A percentile compares a stretch with the other conserved stretches of the same genome.
Conservation (phyloP, 1,140 invertebrate species). For the Ridgeia piscesae region DNA sequence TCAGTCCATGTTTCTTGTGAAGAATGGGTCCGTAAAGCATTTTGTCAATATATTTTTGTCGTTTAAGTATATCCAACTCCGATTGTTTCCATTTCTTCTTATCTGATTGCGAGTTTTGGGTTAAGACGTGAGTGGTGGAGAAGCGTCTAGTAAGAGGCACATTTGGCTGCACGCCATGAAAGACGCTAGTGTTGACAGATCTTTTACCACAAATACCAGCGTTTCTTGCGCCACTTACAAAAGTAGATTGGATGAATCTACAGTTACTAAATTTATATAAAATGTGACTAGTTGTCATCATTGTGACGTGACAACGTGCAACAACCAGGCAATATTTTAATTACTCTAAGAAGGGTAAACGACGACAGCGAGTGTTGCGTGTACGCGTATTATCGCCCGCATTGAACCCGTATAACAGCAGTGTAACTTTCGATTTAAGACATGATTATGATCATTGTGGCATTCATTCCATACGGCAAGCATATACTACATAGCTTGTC, state of each 20-base stretch:
- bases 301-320: not conserved
- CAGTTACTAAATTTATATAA: not conserved
- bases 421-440: not conserved
- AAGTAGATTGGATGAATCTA: not conserved
- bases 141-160: not conserved
- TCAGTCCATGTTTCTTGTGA: not conserved
- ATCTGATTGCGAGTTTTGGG: not conserved
- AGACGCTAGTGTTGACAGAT: not conserved
- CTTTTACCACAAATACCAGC: not conserved
- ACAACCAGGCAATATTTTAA: not conserved
- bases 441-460: not conserved
- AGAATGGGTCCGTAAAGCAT: not conserved
- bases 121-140: not conserved
- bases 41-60: not conserved
- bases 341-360: not conserved
- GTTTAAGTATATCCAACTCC: not conserved
- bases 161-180: not conserved
- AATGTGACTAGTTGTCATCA: not conserved
- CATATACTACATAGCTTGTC: not conserved
- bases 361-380: not conserved
- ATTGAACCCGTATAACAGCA: not conserved
- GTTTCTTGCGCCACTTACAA: not conserved
- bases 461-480: not conserved
- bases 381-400: not conserved
- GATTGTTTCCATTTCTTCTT: not conserved